Evolutionary conservation across 2,888 invertebrate species (phyloP).

Genomic region (Cheilosia pagana): DNA sequence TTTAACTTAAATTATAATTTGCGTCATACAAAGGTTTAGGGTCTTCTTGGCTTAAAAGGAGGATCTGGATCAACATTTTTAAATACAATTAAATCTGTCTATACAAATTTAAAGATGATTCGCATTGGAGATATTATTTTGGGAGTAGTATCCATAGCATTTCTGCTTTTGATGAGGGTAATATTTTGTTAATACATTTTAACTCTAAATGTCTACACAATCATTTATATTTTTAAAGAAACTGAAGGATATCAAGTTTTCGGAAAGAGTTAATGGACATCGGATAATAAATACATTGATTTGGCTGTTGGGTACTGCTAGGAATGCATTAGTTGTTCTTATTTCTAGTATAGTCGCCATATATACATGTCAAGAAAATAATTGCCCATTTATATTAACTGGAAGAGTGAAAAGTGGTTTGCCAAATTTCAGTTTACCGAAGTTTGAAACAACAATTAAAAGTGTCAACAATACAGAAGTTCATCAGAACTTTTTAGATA

Average conservation of each 20-base stretch:
- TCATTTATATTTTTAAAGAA: conserved; percentile 73
- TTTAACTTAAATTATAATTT: background rate
- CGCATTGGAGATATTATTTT: conserved; percentile 88
- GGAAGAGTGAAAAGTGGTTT: conserved; percentile 89
- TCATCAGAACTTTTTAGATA: conserved; percentile 79
- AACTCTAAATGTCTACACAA: background rate
- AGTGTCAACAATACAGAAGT: conserved; percentile 79
- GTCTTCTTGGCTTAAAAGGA: conserved; percentile 89
- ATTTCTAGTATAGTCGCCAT: conserved; percentile 86
- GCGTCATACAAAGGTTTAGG: conserved; percentile 77
- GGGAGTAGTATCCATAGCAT: conserved; percentile 89
- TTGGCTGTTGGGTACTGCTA: conserved; percentile 91
- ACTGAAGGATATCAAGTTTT: conserved; percentile 78
- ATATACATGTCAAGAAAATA: conserved; percentile 84
- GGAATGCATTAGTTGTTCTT: conserved; percentile 93
- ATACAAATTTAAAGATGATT: conserved; percentile 88
- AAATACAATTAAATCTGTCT: conserved; percentile 89
- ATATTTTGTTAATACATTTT: conserved; percentile 79
- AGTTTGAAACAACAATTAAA: conserved; percentile 86
- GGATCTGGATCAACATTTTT: conserved; percentile 89
- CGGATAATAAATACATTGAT: conserved; percentile 85
- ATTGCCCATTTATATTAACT: conserved; percentile 89
- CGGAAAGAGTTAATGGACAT: conserved; percentile 79
- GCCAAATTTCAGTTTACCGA: conserved; percentile 88
- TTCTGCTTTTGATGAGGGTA: conserved; percentile 91